Percentiles rank a stretch among this genome's conserved stretches.
Conservation (phyloP, 2,888 invertebrate species). For the Mythimna impura region DNA sequence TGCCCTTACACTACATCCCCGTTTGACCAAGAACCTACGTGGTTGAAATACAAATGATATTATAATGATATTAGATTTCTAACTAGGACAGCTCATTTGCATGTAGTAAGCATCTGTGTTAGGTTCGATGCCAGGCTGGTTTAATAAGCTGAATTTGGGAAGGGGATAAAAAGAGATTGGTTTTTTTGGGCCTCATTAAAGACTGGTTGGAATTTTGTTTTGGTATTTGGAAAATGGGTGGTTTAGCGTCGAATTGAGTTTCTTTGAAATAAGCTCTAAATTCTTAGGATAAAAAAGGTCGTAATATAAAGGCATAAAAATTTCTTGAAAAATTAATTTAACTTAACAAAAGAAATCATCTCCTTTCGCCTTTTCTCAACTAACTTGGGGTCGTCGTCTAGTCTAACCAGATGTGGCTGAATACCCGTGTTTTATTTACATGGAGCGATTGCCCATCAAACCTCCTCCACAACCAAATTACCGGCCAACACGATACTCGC, state of each 20-base stretch:
- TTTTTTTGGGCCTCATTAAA: slow-evolving; percentile 21
- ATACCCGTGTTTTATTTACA: no score
- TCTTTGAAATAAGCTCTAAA: not conserved
- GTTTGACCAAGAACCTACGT: slow-evolving; percentile 40
- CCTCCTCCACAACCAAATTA: no score
- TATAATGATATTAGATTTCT: slow-evolving; percentile 51
- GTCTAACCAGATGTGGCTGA: no score
- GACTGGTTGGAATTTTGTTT: not conserved
- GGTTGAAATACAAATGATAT: slow-evolving; percentile 49
- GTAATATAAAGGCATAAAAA: not conserved
- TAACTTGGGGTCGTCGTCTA: no score
- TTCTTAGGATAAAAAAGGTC: no score
- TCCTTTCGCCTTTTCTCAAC: not conserved
- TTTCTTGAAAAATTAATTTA: not conserved
- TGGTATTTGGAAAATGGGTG: not conserved
- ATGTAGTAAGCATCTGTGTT: slow-evolving; percentile 39
- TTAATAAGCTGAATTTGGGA: slow-evolving; percentile 28
- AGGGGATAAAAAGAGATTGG: slow-evolving; percentile 42
- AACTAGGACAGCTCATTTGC: slow-evolving; percentile 49
- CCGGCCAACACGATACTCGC: no score
- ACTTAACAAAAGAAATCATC: not conserved
- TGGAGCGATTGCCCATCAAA: no score
- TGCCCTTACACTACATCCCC: not conserved
- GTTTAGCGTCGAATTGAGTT: not conserved
- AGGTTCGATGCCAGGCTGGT: slow-evolving; percentile 14